A percentile compares a stretch with the other conserved stretches of the same genome.
These are phyloP conservation scores for Tenualosa ilisha DNA, from an alignment of 2,797 vertebrate genomes.

Conservation along the genomic window DNA sequence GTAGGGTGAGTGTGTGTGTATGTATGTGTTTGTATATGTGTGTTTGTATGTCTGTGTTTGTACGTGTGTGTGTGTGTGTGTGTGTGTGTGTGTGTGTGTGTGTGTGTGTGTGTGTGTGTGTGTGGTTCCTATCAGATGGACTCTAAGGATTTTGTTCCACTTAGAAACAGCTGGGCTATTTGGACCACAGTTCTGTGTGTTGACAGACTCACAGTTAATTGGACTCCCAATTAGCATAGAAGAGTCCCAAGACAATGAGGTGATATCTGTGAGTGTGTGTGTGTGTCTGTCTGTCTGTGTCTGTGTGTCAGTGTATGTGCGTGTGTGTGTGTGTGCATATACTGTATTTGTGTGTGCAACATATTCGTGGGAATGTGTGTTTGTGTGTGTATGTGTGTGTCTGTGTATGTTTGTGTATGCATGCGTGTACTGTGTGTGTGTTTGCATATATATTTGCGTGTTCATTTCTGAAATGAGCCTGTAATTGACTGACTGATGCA, in stretches of 20 bases:
- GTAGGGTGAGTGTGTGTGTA: constrained; percentile 86
- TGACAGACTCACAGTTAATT: not conserved
- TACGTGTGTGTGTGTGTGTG: not conserved
- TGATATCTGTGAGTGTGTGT: not conserved
- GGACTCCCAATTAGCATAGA: not conserved
- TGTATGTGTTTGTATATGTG: not conserved
- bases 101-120: not conserved
- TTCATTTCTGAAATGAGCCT: too few relatives aligned
- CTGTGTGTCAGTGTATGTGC: not conserved
- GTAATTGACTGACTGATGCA: too few relatives aligned
- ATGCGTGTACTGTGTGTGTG: too few relatives aligned
- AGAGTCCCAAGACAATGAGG: not conserved
- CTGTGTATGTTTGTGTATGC: too few relatives aligned
- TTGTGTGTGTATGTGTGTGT: too few relatives aligned
- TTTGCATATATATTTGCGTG: too few relatives aligned
- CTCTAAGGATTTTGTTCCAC: not conserved
- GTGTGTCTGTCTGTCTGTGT: not conserved
- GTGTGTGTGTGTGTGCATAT: not conserved
- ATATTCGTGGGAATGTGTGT: too few relatives aligned
- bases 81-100: not conserved
- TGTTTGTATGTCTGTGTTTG: not conserved
- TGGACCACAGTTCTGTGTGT: not conserved
- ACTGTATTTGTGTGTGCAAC: too few relatives aligned
- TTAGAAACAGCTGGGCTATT: not conserved
- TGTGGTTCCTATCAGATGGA: not conserved